Percentiles rank a stretch among this genome's conserved stretches.
These are phyloP conservation scores for Xestia sexstrigata DNA, from an alignment of 2,888 invertebrate species.

Conservation along the genomic window DNA sequence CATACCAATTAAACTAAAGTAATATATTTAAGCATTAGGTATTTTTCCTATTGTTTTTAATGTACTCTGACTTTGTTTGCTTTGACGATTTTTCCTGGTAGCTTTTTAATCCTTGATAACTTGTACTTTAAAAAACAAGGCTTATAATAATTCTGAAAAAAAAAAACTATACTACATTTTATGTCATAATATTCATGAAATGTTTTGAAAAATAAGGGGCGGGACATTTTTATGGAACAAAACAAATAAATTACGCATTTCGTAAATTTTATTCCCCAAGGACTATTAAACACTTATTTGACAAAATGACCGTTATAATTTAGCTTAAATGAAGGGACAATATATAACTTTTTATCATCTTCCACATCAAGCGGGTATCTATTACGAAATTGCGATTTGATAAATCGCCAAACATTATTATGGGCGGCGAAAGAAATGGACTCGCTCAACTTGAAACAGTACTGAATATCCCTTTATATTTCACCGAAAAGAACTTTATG, in stretches of 20 bases:
- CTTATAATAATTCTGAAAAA: not conserved
- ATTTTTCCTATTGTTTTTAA: not conserved
- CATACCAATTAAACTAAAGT: conserved; percentile 12
- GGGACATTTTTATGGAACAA: not conserved
- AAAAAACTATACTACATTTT: too few species aligned
- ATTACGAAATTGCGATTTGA: conserved; percentile 90
- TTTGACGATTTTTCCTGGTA: not conserved
- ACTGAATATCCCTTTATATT: conserved; percentile 66
- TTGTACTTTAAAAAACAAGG: not conserved
- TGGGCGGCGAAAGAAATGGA: conserved; percentile 89
- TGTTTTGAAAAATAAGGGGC: not conserved
- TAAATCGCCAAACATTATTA: conserved; percentile 90
- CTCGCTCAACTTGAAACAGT: conserved; percentile 84
- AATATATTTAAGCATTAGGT: not conserved
- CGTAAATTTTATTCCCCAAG: not conserved
- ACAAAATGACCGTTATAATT: conserved; percentile 60
- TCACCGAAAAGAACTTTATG: conserved; percentile 72
- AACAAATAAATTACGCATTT: conserved; percentile 17
- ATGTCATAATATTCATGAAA: not conserved
- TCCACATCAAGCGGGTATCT: conserved; percentile 88
- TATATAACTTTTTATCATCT: conserved; percentile 83
- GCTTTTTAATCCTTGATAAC: not conserved
- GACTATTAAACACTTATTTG: conserved; percentile 44
- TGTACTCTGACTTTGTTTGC: not conserved
- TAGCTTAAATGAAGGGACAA: conserved; percentile 69